phyloP scores from a whole-genome alignment of 1,140 invertebrate species.

The Cydia pomonella region DNA sequence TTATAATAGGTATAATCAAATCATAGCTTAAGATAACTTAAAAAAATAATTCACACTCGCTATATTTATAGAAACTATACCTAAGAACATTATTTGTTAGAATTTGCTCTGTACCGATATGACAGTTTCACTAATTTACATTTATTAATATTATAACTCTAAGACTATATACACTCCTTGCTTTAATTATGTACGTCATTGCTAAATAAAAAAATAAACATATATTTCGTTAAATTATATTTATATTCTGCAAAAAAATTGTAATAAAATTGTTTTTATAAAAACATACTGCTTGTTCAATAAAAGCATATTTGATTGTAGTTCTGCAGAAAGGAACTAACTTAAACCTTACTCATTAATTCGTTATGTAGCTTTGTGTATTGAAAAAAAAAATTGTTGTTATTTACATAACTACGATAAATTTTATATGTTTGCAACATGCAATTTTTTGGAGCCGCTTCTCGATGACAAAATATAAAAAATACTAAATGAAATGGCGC shows the following conservation, averaged over 20 bases:
- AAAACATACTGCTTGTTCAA: background rate
- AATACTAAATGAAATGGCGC: background rate
- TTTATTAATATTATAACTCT: background rate
- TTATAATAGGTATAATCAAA: conserved; percentile 36
- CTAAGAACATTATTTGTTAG: background rate
- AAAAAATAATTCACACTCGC: conserved; percentile 25
- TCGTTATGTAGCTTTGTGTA: too few species aligned
- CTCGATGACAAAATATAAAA: background rate
- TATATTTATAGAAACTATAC: conserved; percentile 18
- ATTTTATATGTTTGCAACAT: too few species aligned
- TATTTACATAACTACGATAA: too few species aligned
- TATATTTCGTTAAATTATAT: background rate
- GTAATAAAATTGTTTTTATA: background rate
- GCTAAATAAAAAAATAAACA: conserved; percentile 11
- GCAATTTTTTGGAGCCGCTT: background rate
- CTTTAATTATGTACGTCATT: background rate
- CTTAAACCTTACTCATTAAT: too few species aligned
- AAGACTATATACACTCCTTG: conserved; percentile 18
- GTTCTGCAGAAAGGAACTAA: too few species aligned
- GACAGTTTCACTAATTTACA: conserved; percentile 2
- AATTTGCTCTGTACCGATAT: conserved; percentile 7
- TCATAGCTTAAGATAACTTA: conserved; percentile 30
- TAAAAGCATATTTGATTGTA: background rate
- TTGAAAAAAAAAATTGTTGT: too few species aligned
- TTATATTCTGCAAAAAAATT: background rate